Percentiles rank a stretch among this genome's conserved stretches.
Evolutionary conservation across 1,140 invertebrate genomes (phyloP).

Genomic region (Hesperophylax magnus): DNA sequence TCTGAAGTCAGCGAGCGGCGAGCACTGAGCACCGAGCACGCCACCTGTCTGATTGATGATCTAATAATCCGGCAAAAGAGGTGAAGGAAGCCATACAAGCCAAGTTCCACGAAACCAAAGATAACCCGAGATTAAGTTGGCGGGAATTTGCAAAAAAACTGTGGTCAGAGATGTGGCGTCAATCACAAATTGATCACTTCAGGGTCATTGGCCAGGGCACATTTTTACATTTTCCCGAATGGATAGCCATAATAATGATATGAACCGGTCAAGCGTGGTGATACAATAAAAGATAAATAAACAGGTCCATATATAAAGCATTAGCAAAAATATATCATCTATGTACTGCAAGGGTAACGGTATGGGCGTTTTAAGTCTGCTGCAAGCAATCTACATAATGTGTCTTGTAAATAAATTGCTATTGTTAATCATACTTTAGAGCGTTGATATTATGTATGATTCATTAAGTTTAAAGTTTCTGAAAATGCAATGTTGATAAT

Average conservation of each 20-base stretch:
- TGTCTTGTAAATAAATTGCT: no score
- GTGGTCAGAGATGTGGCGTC: slow-evolving; percentile 20
- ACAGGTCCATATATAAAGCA: neutral
- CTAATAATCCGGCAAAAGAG: neutral
- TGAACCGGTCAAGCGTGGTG: neutral
- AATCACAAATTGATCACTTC: neutral
- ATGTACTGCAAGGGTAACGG: no score
- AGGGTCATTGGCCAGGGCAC: slow-evolving; percentile 18
- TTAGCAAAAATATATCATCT: no score
- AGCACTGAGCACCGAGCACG: neutral
- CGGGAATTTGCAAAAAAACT: slow-evolving; percentile 8
- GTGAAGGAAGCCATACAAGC: neutral
- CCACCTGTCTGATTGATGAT: slow-evolving; percentile 3
- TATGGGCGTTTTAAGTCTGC: no score
- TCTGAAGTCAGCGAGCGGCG: neutral
- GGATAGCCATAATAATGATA: slow-evolving; percentile 5
- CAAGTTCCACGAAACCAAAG: neutral
- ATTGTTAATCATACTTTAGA: no score
- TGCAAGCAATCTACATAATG: no score
- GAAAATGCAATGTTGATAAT: no score
- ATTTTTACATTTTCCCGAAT: slow-evolving; percentile 12
- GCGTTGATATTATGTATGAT: no score
- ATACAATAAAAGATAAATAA: neutral
- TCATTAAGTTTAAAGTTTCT: no score
- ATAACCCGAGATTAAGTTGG: neutral